Percentiles rank a stretch among this genome's conserved stretches.
Evolutionary conservation across 2,113 vertebrate species (phyloP).

Genomic region (Cochlearius cochlearius): DNA sequence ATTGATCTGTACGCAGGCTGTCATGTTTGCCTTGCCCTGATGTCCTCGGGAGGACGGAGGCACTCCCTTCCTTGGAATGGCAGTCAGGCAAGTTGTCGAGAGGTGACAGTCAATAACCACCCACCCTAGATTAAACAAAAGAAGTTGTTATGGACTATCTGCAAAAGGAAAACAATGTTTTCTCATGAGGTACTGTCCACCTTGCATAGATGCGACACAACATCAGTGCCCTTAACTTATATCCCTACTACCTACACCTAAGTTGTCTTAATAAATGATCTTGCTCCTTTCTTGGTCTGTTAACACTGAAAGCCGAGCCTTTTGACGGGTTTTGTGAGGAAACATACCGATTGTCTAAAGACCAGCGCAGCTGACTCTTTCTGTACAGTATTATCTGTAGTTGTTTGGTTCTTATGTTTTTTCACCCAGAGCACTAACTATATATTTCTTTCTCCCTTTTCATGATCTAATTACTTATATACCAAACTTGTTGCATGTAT

Average conservation of each 20-base stretch:
- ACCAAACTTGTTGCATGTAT: neutral
- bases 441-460: neutral
- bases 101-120: neutral
- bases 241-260: neutral
- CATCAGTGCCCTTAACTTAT: neutral
- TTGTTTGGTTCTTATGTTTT: neutral
- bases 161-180: neutral
- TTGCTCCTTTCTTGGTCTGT: neutral
- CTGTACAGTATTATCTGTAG: neutral
- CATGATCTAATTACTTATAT: neutral
- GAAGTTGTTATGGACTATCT: neutral
- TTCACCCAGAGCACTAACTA: neutral
- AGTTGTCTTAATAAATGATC: neutral
- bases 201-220: neutral
- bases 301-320: neutral
- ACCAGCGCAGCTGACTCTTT: neutral
- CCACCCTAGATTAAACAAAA: conserved; percentile 3
- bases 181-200: neutral
- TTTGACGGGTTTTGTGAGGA: neutral
- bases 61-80: neutral
- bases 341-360: neutral
- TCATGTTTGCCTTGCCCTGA: conserved; percentile 13
- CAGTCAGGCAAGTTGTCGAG: neutral
- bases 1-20: neutral
- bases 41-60: neutral